Evolutionary conservation across 2,797 vertebrate species (phyloP).

Genomic region (Podarcis siculus): DNA sequence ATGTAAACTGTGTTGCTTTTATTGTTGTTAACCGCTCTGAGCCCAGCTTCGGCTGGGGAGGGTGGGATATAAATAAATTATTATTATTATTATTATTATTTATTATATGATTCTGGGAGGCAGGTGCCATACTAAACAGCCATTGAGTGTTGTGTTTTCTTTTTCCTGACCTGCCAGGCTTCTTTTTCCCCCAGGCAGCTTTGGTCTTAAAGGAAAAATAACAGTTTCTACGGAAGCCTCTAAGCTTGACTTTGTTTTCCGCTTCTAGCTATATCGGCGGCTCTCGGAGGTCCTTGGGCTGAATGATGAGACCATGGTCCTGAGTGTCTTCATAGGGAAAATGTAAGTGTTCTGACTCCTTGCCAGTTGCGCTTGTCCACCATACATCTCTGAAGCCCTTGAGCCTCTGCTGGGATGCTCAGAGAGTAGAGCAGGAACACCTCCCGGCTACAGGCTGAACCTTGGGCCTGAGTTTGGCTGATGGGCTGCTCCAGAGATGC

Average conservation of each 20-base stretch:
- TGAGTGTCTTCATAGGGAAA: constrained; percentile 98
- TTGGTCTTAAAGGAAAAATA: background rate
- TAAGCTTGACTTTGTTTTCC: background rate
- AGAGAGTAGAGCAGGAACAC: background rate
- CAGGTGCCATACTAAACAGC: no score
- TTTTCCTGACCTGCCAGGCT: background rate
- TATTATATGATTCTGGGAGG: no score
- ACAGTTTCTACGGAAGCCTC: background rate
- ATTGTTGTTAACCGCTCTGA: no score
- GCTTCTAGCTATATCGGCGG: constrained; percentile 90
- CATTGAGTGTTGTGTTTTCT: no score
- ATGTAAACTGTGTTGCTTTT: no score
- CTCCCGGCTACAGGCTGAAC: constrained; percentile 44
- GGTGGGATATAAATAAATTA: no score
- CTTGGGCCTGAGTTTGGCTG: constrained; percentile 64
- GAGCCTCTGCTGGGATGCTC: background rate
- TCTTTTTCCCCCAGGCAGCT: background rate
- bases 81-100: no score
- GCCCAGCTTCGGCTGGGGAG: no score
- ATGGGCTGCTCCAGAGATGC: constrained; percentile 48
- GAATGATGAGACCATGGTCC: constrained; percentile 98
- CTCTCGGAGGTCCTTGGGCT: constrained; percentile 95
- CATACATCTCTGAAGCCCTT: background rate
- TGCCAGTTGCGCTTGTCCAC: constrained; percentile 17
- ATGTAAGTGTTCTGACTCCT: constrained; percentile 85